These are phyloP conservation scores for Regulus satrapa DNA, from an alignment of 2,113 vertebrate genomes.

Conservation along the genomic window DNA sequence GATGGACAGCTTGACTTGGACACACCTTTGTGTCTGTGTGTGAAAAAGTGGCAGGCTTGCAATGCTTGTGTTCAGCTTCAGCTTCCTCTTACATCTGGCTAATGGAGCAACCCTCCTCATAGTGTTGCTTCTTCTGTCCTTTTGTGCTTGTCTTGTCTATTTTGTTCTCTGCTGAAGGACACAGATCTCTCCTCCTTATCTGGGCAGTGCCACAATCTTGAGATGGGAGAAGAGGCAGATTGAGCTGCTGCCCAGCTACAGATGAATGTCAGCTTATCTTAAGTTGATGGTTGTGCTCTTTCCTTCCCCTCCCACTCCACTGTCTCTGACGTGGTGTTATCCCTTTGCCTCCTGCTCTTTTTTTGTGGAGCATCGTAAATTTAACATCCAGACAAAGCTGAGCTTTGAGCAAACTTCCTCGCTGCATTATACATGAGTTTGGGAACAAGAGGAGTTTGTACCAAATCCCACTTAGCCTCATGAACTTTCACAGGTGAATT, in stretches of 20 bases:
- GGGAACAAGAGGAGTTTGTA: conserved; percentile 50
- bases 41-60: neutral
- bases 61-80: neutral
- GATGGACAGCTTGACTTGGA: neutral
- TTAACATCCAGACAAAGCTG: neutral
- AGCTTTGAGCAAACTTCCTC: conserved; percentile 27
- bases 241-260: neutral
- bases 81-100: neutral
- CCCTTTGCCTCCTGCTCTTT: neutral
- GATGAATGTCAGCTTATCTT: neutral
- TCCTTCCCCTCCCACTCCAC: neutral
- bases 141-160: neutral
- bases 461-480: conserved; percentile 29
- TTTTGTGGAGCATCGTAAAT: neutral
- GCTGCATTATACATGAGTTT: conserved; percentile 57
- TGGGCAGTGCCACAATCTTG: neutral
- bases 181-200: neutral
- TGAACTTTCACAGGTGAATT: conserved; percentile 53
- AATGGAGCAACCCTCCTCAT: neutral
- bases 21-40: neutral
- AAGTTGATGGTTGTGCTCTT: neutral
- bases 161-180: neutral
- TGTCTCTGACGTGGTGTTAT: neutral
- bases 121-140: neutral
- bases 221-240: neutral